phyloP scores from a whole-genome alignment of 1,140 invertebrate species.

The Berghia stephanieae region DNA sequence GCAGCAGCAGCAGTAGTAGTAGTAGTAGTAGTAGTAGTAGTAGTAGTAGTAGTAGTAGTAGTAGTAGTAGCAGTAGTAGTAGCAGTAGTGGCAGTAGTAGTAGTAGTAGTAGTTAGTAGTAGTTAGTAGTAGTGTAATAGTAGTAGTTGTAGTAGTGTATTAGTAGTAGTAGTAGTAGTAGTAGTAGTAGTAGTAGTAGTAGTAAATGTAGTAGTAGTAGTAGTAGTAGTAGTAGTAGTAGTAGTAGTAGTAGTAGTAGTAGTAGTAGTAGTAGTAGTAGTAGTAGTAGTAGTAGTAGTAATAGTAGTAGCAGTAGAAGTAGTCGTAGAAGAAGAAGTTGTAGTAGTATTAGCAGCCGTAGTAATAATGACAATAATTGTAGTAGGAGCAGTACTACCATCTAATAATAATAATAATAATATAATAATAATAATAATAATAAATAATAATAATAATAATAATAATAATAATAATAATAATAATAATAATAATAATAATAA shows the following conservation, averaged over 20 bases:
- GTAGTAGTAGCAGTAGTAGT: constrained; percentile 13
- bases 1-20: not conserved
- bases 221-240: not conserved
- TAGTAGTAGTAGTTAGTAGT: no score
- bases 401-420: not conserved
- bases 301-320: not conserved
- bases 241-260: constrained; percentile 1
- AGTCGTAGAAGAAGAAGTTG: not conserved
- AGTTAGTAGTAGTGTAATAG: no score
- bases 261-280: constrained; percentile 17
- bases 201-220: no score
- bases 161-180: no score
- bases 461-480: not conserved
- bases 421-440: not conserved
- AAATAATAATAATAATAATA: not conserved
- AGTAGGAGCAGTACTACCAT: not conserved
- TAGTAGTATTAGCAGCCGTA: not conserved
- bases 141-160: no score
- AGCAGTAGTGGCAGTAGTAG: not conserved
- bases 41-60: not conserved
- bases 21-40: not conserved
- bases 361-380: not conserved
- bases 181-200: no score
- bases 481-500: not conserved
- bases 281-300: constrained; percentile 7